Evolutionary conservation across 1,140 invertebrate species (phyloP).

Genomic region (Brachystomella parvula): DNA sequence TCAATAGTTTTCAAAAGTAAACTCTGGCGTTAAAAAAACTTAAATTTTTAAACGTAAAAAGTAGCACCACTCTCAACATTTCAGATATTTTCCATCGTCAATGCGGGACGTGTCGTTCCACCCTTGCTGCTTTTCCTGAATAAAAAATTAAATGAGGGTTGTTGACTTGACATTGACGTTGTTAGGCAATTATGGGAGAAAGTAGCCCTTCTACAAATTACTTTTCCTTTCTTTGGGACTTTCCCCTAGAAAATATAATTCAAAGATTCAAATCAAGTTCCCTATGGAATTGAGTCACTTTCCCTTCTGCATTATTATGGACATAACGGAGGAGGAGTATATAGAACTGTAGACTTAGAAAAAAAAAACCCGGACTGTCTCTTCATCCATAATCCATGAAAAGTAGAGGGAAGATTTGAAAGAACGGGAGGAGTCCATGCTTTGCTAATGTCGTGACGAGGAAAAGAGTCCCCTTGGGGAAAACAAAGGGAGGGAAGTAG

Average conservation of each 20-base stretch:
- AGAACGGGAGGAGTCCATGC: not conserved
- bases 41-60: too few relatives aligned
- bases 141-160: too few relatives aligned
- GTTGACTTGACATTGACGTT: too few relatives aligned
- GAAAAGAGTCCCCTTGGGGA: slow-evolving; percentile 2
- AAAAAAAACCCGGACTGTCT: not conserved
- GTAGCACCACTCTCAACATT: too few relatives aligned
- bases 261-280: not conserved
- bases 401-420: slow-evolving; percentile 1
- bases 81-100: too few relatives aligned
- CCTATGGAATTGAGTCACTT: not conserved
- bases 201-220: too few relatives aligned
- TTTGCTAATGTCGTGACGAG: slow-evolving; percentile 6
- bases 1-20: too few relatives aligned
- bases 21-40: too few relatives aligned
- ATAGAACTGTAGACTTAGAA: not conserved
- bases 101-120: too few relatives aligned
- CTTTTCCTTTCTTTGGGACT: not conserved
- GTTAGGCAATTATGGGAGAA: too few relatives aligned
- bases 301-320: not conserved
- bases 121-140: too few relatives aligned
- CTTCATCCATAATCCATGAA: slow-evolving; percentile 12
- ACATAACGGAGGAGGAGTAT: not conserved
- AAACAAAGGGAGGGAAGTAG: slow-evolving; percentile 6
- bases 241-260: not conserved